Evolutionary conservation across 2,113 vertebrate genomes (phyloP).

Genomic region (Vimba vimba): DNA sequence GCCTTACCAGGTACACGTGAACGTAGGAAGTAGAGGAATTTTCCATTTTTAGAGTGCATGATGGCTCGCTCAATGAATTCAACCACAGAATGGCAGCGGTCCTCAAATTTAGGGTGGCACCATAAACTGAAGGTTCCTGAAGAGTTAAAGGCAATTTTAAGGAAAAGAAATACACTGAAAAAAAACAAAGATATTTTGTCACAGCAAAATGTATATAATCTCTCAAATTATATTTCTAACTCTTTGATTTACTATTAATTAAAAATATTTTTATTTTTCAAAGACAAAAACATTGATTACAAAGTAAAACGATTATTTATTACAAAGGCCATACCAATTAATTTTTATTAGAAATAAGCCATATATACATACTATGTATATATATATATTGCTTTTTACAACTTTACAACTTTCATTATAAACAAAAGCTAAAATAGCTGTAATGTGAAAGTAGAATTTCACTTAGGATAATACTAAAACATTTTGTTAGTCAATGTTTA

Average conservation of each 20-base stretch:
- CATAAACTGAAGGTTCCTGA: conserved; percentile 96
- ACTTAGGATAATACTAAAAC: neutral
- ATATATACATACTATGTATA: too few relatives aligned
- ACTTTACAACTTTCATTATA: too few relatives aligned
- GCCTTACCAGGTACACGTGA: conserved; percentile 91
- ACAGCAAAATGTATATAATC: neutral
- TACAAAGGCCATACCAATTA: neutral
- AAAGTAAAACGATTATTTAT: too few relatives aligned
- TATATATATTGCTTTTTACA: too few relatives aligned
- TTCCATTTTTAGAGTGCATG: conserved; percentile 98
- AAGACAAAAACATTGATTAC: neutral
- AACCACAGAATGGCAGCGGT: conserved; percentile 96
- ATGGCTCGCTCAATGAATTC: conserved; percentile 97
- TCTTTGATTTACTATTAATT: too few relatives aligned
- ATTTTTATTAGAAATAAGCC: neutral
- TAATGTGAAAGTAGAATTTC: neutral
- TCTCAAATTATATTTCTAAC: neutral
- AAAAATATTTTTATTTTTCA: too few relatives aligned
- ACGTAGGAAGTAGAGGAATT: conserved; percentile 96
- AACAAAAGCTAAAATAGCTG: neutral
- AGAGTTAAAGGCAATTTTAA: conserved; percentile 36
- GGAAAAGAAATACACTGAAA: neutral
- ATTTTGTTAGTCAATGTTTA: neutral
- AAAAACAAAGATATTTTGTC: neutral
- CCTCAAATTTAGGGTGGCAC: conserved; percentile 98